These are phyloP conservation scores for Gopherus flavomarginatus DNA, from an alignment of 2,113 vertebrate species.

Conservation along the genomic window DNA sequence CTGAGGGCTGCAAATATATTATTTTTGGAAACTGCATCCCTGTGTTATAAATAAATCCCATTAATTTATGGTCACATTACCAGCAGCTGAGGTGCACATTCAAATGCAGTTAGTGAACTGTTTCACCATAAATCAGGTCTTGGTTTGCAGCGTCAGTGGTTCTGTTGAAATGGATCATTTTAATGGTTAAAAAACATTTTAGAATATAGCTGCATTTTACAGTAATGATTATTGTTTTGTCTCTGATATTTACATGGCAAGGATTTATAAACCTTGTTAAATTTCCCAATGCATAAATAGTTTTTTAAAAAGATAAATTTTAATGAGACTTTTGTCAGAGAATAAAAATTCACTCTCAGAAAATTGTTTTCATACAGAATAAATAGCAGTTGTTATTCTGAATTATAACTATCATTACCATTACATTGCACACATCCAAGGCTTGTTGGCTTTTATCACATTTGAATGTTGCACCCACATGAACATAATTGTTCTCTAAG, in stretches of 20 bases:
- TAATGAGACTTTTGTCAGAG: background rate
- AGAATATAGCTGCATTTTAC: accelerated
- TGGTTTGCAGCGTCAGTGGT: background rate
- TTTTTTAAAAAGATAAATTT: background rate
- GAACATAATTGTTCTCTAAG: background rate
- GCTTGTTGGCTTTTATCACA: background rate
- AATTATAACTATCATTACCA: background rate
- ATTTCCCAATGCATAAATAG: background rate
- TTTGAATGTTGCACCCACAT: background rate
- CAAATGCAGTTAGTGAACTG: background rate
- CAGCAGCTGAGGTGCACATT: background rate
- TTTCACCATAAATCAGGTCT: background rate
- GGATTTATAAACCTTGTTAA: background rate
- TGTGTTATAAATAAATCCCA: background rate
- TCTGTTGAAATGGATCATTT: background rate
- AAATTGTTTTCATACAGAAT: background rate
- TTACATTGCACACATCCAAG: background rate
- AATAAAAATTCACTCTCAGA: background rate
- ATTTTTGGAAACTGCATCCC: background rate
- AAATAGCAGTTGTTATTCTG: background rate
- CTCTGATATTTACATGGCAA: background rate
- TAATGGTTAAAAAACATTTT: background rate
- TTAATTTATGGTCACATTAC: background rate
- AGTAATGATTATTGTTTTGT: background rate
- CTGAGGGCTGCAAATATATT: background rate